Evolutionary conservation across 2,113 vertebrate species (phyloP).

Genomic region (Ptilonorhynchus violaceus): DNA sequence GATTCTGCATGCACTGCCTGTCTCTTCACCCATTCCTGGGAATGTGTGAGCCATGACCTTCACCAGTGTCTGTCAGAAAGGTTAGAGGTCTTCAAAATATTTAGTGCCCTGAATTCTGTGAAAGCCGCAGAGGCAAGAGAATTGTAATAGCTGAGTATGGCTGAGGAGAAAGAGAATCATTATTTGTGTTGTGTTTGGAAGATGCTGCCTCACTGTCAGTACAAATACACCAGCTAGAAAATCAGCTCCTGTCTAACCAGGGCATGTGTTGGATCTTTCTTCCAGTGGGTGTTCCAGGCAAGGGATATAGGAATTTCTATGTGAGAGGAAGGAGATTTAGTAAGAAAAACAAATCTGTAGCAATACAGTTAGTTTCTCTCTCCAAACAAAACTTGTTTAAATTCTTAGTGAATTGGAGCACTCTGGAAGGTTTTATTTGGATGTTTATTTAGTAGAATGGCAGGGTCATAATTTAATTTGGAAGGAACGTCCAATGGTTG

Average conservation of each 20-base stretch:
- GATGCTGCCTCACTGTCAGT: background rate
- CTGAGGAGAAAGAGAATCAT: background rate
- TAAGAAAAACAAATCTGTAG: background rate
- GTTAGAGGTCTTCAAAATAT: background rate
- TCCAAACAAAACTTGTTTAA: background rate
- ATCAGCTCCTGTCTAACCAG: background rate
- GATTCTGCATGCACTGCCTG: background rate
- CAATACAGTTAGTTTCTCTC: background rate
- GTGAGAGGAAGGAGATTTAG: background rate
- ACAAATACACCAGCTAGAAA: background rate
- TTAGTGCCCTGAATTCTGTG: background rate
- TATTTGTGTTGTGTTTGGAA: background rate
- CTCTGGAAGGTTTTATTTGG: background rate
- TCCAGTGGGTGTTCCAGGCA: background rate
- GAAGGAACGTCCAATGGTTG: background rate
- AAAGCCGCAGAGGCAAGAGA: background rate
- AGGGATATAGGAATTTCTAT: background rate
- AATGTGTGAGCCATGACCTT: background rate
- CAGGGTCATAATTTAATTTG: background rate
- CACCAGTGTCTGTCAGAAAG: background rate
- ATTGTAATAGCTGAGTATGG: background rate
- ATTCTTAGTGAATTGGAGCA: background rate
- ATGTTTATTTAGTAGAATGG: background rate
- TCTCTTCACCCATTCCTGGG: background rate
- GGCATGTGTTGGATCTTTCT: background rate